Percentiles rank a stretch among this genome's conserved stretches.
Conservation (phyloP, 2,797 vertebrate genomes). For the Podarcis lilfordi region DNA sequence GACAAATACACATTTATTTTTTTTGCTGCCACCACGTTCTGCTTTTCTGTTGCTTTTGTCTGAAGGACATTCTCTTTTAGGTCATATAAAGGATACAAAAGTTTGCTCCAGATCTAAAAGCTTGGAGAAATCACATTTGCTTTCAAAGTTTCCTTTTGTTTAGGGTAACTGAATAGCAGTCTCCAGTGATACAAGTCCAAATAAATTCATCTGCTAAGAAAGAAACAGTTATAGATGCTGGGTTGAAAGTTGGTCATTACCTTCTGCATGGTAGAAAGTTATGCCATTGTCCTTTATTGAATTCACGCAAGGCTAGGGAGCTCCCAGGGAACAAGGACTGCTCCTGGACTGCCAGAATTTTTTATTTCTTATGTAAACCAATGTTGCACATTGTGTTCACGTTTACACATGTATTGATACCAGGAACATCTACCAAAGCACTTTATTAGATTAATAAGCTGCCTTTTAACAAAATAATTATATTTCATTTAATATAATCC, state of each 20-base stretch:
- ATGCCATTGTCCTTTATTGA: slow-evolving; percentile 70
- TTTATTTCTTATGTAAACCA: background rate
- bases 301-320: slow-evolving; percentile 35
- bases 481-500: background rate
- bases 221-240: slow-evolving; percentile 69
- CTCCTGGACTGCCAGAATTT: background rate
- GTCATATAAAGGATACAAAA: slow-evolving; percentile 69
- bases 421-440: background rate
- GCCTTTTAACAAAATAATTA: background rate
- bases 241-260: slow-evolving; percentile 75
- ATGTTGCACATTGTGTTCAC: background rate
- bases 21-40: slow-evolving; percentile 71
- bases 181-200: slow-evolving; percentile 75
- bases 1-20: slow-evolving; percentile 74
- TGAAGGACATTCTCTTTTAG: slow-evolving; percentile 74
- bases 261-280: slow-evolving; percentile 67
- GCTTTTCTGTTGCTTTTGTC: slow-evolving; percentile 65
- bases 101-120: slow-evolving; percentile 65
- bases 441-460: background rate
- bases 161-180: slow-evolving; percentile 76
- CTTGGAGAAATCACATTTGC: slow-evolving; percentile 63
- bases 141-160: slow-evolving; percentile 71
- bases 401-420: background rate
- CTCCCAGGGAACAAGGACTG: background rate
- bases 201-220: slow-evolving; percentile 64